Evolutionary conservation across 1,140 invertebrate species (phyloP), one percentile per base, ranked within the genome.

Genomic region (Propsilocerus akamusi): DNA sequence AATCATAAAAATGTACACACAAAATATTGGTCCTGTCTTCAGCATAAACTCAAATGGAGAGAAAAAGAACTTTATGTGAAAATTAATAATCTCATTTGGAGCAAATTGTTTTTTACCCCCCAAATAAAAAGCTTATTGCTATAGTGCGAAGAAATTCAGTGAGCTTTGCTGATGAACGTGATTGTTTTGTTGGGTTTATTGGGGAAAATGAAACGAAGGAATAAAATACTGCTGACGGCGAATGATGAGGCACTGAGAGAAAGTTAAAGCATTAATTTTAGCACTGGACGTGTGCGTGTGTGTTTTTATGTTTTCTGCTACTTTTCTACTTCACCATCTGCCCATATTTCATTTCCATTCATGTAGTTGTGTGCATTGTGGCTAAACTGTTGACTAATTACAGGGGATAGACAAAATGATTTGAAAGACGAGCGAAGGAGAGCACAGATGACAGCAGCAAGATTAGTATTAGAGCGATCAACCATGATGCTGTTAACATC

Each of bases 401-500:
- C 22, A 51, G 49, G 76, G 5, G 75, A 78, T 54, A 64, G 82
- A 54, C 75, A 87, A 62, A 86, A 84, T 54, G 91, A 97, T 64
- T 69, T 97, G 49, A 97, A 97, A 66, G 92, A 96, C 67, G 94
- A 98, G 62, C 75, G 93, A 56, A 71, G 94, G 57, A 73, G 89
- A 58, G 90, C 94, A 6, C 94, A 98, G 71, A 94, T 99, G 80
- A 84, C 84, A 8, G 90, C 90, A 10, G 92, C 94, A 0, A 76
- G 92, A 51, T 86, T 93, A 61, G 87, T 97, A 25, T 72, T 99
- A 4, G 95, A 99, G 65, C 75, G 94, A 54, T 96, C 93, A n/a
- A 97, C 95, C 4, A 92, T 97, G 75, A 89, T 99, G 80, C 72
- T 99, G 6, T 74, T 99, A 34, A 97, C 93, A 10, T 92, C 95